Evolutionary conservation across 2,888 invertebrate genomes (phyloP).

Genomic region (Pristionchus exspectatus): DNA sequence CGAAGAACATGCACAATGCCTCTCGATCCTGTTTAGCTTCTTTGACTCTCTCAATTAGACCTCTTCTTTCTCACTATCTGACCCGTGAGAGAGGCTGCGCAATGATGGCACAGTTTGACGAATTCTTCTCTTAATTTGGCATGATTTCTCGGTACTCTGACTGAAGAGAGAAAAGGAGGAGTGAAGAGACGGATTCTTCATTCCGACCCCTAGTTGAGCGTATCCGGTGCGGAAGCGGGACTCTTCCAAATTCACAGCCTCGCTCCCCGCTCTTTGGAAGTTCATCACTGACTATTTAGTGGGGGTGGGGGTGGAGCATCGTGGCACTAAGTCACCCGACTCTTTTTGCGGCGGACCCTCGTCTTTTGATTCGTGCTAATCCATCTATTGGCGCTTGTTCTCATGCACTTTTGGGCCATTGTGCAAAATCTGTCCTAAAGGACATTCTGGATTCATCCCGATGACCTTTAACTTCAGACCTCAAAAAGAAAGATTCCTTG

Average conservation of each 20-base stretch:
- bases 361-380: neutral
- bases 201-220: neutral
- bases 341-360: neutral
- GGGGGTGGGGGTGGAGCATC: neutral
- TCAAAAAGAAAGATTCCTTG: neutral
- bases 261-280: neutral
- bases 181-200: neutral
- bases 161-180: neutral
- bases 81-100: neutral
- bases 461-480: neutral
- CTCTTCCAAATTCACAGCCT: neutral
- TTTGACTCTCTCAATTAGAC: neutral
- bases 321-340: conserved; percentile 1
- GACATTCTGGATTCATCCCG: neutral
- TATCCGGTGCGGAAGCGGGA: neutral
- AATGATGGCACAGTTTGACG: neutral
- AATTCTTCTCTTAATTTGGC: neutral
- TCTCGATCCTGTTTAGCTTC: neutral
- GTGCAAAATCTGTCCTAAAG: neutral
- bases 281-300: neutral
- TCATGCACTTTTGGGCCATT: neutral
- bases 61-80: neutral
- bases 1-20: neutral
- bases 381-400: neutral
- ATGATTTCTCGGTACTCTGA: neutral